Percentiles rank a stretch among this genome's conserved stretches.
phyloP scores from a whole-genome alignment of 2,113 vertebrate species.

The Podocnemis expansa region DNA sequence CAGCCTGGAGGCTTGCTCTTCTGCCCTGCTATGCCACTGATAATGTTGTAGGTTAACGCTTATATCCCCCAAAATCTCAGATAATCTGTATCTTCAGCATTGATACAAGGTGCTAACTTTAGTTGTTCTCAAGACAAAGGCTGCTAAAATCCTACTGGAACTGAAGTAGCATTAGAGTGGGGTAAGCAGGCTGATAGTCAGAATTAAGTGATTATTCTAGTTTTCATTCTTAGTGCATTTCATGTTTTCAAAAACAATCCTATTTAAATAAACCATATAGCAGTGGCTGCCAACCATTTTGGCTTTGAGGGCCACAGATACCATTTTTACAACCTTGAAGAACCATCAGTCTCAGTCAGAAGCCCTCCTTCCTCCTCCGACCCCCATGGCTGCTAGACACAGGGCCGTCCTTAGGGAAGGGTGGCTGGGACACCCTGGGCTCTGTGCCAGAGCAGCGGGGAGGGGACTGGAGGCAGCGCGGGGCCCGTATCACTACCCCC shows the following conservation, averaged over 20 bases:
- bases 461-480: no score
- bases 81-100: not conserved
- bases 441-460: no score
- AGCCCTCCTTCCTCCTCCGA: no score
- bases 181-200: not conserved
- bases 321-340: no score
- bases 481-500: no score
- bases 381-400: no score
- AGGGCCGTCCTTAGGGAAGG: no score
- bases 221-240: not conserved
- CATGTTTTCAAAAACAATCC: not conserved
- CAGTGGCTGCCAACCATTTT: no score
- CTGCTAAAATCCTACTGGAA: not conserved
- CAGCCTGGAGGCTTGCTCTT: no score
- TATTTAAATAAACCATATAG: not conserved
- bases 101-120: not conserved
- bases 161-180: not conserved
- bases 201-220: not conserved
- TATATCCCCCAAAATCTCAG: not conserved
- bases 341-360: no score
- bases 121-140: not conserved
- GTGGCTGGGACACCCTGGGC: no score
- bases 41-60: not conserved
- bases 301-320: no score
- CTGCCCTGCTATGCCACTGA: not conserved